Percentiles rank a stretch among this genome's conserved stretches.
Evolutionary conservation across 1,140 invertebrate genomes (phyloP).

Genomic region (Battus philenor): DNA sequence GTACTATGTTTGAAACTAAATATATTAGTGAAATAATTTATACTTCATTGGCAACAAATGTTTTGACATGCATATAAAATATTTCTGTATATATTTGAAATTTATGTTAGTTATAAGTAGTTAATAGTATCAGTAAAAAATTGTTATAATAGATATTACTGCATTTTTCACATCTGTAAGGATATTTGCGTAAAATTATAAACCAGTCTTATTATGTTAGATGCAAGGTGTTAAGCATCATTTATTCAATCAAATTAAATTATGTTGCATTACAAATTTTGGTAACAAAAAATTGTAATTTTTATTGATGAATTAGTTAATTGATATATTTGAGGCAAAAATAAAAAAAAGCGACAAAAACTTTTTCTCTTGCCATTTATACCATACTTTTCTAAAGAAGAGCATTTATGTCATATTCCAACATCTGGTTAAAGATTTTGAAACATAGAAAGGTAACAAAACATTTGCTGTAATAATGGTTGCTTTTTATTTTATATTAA

Average conservation of each 20-base stretch:
- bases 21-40: too few relatives aligned
- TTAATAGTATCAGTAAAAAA: slow-evolving; percentile 43
- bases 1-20: too few relatives aligned
- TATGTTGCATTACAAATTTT: too few relatives aligned
- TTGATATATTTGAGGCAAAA: too few relatives aligned
- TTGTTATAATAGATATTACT: slow-evolving; percentile 23
- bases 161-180: slow-evolving; percentile 26
- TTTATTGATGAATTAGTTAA: too few relatives aligned
- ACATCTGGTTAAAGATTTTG: slow-evolving; percentile 34
- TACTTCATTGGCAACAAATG: not conserved
- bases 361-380: too few relatives aligned
- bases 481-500: slow-evolving; percentile 73
- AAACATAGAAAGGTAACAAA: slow-evolving; percentile 42
- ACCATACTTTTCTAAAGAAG: slow-evolving; percentile 13
- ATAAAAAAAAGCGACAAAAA: too few relatives aligned
- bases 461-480: slow-evolving; percentile 70
- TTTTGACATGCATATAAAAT: slow-evolving; percentile 21
- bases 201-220: too few relatives aligned
- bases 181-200: too few relatives aligned
- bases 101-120: slow-evolving; percentile 68
- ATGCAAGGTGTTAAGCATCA: too few relatives aligned
- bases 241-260: too few relatives aligned
- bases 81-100: slow-evolving; percentile 69
- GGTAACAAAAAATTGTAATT: too few relatives aligned
- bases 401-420: slow-evolving; percentile 28